A percentile compares a stretch with the other conserved stretches of the same genome.
Conservation (phyloP, 53 echinoderm and acorn worm species). For the Antedon mediterranea region DNA sequence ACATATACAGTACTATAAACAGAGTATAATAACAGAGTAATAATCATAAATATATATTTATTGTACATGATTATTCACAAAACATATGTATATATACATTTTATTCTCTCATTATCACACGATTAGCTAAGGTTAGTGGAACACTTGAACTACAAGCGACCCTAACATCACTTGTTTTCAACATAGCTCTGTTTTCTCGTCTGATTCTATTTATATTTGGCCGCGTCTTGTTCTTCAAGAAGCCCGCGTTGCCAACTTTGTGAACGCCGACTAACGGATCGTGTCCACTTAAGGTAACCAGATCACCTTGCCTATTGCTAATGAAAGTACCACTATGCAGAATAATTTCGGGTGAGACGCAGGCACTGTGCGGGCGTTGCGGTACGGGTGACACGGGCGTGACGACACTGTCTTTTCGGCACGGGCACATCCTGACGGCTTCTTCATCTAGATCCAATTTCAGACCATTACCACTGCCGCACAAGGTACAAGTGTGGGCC, state of each 20-base stretch:
- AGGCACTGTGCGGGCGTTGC: neutral
- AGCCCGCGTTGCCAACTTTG: slow-evolving; percentile 43
- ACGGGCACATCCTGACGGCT: slow-evolving; percentile 28
- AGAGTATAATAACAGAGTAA: neutral
- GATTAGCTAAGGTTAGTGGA: neutral
- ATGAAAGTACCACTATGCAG: slow-evolving; percentile 63
- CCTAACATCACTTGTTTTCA: slow-evolving; percentile 8
- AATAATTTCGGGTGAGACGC: slow-evolving; percentile 24
- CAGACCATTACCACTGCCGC: slow-evolving; percentile 41
- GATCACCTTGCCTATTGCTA: slow-evolving; percentile 51
- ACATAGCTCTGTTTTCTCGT: slow-evolving; percentile 28
- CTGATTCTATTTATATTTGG: slow-evolving; percentile 63
- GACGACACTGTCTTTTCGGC: slow-evolving; percentile 48
- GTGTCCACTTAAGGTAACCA: slow-evolving; percentile 44
- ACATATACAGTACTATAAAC: no score
- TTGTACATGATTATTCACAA: neutral
- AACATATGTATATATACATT: neutral
- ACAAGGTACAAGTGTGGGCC: slow-evolving; percentile 48
- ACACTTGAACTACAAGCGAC: neutral
- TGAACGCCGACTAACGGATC: slow-evolving; percentile 33
- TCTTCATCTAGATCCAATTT: slow-evolving; percentile 21
- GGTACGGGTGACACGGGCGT: slow-evolving; percentile 10
- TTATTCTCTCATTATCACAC: neutral
- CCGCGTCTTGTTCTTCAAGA: slow-evolving; percentile 35
- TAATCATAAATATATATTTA: neutral